These are phyloP conservation scores for Onychostruthus taczanowskii DNA, from an alignment of 2,113 vertebrate genomes.

Conservation along the genomic window DNA sequence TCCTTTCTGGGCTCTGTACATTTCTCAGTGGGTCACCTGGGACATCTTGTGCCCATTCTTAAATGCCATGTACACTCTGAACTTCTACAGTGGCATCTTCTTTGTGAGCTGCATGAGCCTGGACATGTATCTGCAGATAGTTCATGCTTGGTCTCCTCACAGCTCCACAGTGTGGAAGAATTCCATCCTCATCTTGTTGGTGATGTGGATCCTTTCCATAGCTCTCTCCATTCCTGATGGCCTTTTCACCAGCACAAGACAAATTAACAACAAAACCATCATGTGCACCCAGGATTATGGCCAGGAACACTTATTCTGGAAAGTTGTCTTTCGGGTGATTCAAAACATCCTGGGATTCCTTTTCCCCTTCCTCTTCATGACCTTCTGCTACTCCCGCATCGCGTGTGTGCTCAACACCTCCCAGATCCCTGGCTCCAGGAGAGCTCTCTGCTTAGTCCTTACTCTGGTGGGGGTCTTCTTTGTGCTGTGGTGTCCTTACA, in stretches of 20 bases:
- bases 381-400: constrained; percentile 68
- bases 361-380: constrained; percentile 70
- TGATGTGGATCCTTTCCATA: constrained; percentile 65
- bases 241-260: constrained; percentile 54
- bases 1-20: constrained; percentile 74
- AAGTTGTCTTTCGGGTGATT: constrained; percentile 64
- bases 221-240: constrained; percentile 68
- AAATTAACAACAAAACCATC: not conserved
- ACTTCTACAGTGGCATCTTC: constrained; percentile 78
- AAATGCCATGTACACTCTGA: constrained; percentile 67
- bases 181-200: not conserved
- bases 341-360: constrained; percentile 73
- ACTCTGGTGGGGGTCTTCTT: constrained; percentile 72
- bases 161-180: not conserved
- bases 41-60: constrained; percentile 66
- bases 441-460: constrained; percentile 41
- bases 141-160: constrained; percentile 1
- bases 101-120: constrained; percentile 76
- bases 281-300: constrained; percentile 67
- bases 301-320: constrained; percentile 63
- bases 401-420: not conserved
- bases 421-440: constrained; percentile 20
- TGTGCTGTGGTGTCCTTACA: constrained; percentile 79
- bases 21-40: constrained; percentile 70
- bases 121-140: constrained; percentile 71